These are phyloP conservation scores for Ptychoptera contaminata DNA, from an alignment of 2,888 invertebrate species.

Conservation along the genomic window DNA sequence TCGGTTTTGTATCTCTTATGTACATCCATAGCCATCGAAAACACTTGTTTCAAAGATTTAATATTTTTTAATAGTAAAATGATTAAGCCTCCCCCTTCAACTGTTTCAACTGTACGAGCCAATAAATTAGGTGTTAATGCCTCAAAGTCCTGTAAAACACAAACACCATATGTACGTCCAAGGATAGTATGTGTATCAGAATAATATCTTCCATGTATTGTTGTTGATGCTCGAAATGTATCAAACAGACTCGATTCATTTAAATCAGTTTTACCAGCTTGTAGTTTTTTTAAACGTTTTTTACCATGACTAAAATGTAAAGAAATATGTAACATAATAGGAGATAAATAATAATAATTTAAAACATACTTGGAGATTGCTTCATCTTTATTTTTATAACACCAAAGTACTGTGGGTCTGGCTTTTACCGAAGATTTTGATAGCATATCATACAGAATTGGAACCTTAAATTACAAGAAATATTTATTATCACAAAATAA, in stretches of 20 bases:
- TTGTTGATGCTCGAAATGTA: conserved; percentile 86
- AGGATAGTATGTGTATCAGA: conserved; percentile 94
- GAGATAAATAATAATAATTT: background rate
- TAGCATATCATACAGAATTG: conserved; percentile 93
- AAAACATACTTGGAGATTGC: conserved; percentile 61
- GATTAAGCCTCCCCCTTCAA: conserved; percentile 91
- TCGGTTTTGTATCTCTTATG: conserved; percentile 86
- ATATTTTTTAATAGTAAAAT: conserved; percentile 75
- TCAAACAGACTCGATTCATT: conserved; percentile 96
- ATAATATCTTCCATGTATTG: conserved; percentile 95
- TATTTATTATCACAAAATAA: background rate
- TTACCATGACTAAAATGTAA: conserved; percentile 57
- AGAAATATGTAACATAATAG: too few relatives aligned
- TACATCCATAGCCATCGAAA: conserved; percentile 96
- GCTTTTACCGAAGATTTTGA: conserved; percentile 88
- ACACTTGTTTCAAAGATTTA: conserved; percentile 81
- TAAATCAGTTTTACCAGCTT: conserved; percentile 72
- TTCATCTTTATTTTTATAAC: conserved; percentile 88
- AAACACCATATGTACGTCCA: conserved; percentile 93
- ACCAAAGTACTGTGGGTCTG: conserved; percentile 92
- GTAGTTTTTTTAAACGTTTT: conserved; percentile 85
- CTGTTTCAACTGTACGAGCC: conserved; percentile 93
- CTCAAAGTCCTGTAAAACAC: conserved; percentile 95
- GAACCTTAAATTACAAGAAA: conserved; percentile 45
- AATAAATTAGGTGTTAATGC: conserved; percentile 92